phyloP scores from a whole-genome alignment of 2,113 vertebrate species.

The Pachycephala philippinensis region DNA sequence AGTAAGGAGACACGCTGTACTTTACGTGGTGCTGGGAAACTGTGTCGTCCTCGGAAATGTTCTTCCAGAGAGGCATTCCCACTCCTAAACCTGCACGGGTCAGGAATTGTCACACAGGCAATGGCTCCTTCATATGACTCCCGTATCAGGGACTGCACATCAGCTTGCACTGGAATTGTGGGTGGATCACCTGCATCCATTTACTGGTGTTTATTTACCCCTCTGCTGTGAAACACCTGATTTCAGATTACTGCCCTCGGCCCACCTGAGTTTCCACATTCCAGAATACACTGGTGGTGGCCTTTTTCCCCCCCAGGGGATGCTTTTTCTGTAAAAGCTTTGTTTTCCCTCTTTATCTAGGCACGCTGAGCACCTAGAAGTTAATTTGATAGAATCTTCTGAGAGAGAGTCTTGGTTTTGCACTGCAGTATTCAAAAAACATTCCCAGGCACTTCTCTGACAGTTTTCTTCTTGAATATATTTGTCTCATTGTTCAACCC shows the following conservation, averaged over 20 bases:
- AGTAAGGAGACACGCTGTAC: not conserved
- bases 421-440: not conserved
- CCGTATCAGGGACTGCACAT: not conserved
- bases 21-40: not conserved
- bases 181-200: not conserved
- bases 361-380: not conserved
- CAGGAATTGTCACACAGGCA: not conserved
- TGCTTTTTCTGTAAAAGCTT: not conserved
- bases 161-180: rapidly evolving
- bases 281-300: not conserved
- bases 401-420: not conserved
- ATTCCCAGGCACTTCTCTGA: not conserved
- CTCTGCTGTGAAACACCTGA: not conserved
- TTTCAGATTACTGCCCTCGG: not conserved
- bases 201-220: not conserved
- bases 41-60: not conserved
- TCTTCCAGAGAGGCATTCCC: not conserved
- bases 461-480: not conserved
- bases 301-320: not conserved
- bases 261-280: not conserved
- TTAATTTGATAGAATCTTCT: not conserved
- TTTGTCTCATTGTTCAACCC: not conserved
- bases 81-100: not conserved
- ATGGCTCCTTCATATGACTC: not conserved
- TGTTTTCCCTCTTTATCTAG: not conserved